A percentile compares a stretch with the other conserved stretches of the same genome.
These are phyloP conservation scores for Falco concolor DNA, from an alignment of 2,797 vertebrate species.

Conservation along the genomic window DNA sequence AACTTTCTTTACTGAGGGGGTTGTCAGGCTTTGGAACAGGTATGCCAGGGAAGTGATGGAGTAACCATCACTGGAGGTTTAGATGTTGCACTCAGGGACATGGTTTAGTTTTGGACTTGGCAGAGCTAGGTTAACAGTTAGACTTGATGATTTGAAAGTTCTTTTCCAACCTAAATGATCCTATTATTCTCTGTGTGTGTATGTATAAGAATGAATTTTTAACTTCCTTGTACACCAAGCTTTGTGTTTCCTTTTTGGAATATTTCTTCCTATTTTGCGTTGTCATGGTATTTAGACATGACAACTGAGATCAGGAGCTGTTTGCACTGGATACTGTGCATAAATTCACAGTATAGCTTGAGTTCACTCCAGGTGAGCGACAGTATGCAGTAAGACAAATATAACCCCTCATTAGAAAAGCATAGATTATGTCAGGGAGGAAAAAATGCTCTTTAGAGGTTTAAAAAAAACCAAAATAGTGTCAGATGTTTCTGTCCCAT, in stretches of 20 bases:
- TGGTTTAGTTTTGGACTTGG: too few relatives aligned
- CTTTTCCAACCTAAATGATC: not conserved
- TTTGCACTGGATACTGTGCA: not conserved
- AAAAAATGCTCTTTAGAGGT: not conserved
- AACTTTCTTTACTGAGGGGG: not conserved
- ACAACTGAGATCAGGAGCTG: not conserved
- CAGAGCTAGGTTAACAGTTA: too few relatives aligned
- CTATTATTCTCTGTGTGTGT: not conserved
- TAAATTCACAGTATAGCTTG: not conserved
- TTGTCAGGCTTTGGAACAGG: not conserved
- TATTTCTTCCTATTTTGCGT: not conserved
- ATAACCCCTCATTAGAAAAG: not conserved
- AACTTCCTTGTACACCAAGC: not conserved
- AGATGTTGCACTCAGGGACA: too few relatives aligned
- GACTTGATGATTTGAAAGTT: too few relatives aligned
- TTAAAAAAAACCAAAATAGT: fast-evolving
- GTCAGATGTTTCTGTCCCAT: not conserved
- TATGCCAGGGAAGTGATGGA: not conserved
- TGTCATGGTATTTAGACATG: not conserved
- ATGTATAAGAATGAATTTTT: not conserved
- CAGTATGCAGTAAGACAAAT: not conserved
- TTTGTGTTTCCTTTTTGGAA: not conserved
- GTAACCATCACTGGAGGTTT: not conserved
- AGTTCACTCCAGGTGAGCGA: not conserved
- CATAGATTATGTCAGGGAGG: not conserved